Conservation (phyloP, 2,888 invertebrate species). For the Serrognathus titanus region DNA sequence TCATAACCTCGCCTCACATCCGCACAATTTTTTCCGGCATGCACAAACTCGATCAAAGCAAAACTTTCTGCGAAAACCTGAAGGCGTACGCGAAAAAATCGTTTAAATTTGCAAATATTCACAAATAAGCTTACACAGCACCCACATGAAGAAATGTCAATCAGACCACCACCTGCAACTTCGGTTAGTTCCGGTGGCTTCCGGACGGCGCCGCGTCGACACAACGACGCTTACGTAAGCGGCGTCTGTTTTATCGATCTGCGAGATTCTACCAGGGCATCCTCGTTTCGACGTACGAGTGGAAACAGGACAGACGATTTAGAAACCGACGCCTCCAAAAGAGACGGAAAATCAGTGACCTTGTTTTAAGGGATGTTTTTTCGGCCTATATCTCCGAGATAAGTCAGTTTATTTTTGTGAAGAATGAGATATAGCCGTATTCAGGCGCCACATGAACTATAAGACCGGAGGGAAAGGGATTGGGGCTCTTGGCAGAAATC, state of each 20-base stretch:
- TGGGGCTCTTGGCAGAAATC: background rate
- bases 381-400: conserved; percentile 43
- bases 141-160: conserved; percentile 49
- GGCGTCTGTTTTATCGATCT: conserved; percentile 50
- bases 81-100: background rate
- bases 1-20: background rate
- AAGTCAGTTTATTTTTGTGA: conserved; percentile 46
- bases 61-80: too few species aligned
- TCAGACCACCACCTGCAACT: conserved; percentile 48
- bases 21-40: background rate
- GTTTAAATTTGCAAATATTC: conserved; percentile 22
- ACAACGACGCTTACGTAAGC: conserved; percentile 47
- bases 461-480: background rate
- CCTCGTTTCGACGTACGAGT: conserved; percentile 9
- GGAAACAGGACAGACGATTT: background rate
- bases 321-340: conserved; percentile 14
- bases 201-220: conserved; percentile 43
- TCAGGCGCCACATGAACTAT: conserved; percentile 42
- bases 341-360: conserved; percentile 35
- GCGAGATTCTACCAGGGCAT: conserved; percentile 7
- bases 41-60: too few species aligned
- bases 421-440: conserved; percentile 43
- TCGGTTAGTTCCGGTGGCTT: conserved; percentile 42
- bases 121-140: conserved; percentile 35
- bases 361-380: conserved; percentile 44